Evolutionary conservation across 1,140 invertebrate genomes (phyloP).

Genomic region (Triops longicaudatus): DNA sequence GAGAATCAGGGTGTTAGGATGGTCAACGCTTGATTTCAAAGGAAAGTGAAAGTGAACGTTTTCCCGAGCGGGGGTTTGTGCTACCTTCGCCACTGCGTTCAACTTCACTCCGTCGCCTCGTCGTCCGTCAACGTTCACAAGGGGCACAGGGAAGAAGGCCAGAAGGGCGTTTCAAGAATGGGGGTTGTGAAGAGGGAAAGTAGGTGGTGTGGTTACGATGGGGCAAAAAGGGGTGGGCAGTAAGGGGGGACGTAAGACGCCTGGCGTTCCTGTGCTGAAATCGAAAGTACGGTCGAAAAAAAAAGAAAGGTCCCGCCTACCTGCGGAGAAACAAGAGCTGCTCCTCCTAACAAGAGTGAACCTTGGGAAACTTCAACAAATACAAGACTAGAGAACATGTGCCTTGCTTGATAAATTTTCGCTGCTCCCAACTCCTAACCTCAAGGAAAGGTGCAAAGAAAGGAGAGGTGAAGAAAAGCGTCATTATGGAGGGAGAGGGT

Average conservation of each 20-base stretch:
- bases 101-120: background rate
- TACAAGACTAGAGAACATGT: background rate
- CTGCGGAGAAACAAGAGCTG: background rate
- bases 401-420: background rate
- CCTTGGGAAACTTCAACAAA: background rate
- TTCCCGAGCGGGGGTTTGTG: background rate
- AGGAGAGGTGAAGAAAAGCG: background rate
- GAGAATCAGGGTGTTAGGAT: background rate
- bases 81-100: background rate
- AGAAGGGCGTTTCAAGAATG: constrained; percentile 14
- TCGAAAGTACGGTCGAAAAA: background rate
- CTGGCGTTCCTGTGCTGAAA: background rate
- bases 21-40: background rate
- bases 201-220: too few relatives aligned
- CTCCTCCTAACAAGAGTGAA: background rate
- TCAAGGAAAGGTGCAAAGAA: background rate
- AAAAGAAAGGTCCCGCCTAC: background rate
- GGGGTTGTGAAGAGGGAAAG: background rate
- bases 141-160: background rate
- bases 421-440: background rate
- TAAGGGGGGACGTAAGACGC: too few relatives aligned
- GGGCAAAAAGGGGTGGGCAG: too few relatives aligned
- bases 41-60: constrained; percentile 15
- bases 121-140: constrained; percentile 8
- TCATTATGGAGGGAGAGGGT: background rate